Conservation (phyloP, 1,140 invertebrate species). For the Bombus superbus region DNA sequence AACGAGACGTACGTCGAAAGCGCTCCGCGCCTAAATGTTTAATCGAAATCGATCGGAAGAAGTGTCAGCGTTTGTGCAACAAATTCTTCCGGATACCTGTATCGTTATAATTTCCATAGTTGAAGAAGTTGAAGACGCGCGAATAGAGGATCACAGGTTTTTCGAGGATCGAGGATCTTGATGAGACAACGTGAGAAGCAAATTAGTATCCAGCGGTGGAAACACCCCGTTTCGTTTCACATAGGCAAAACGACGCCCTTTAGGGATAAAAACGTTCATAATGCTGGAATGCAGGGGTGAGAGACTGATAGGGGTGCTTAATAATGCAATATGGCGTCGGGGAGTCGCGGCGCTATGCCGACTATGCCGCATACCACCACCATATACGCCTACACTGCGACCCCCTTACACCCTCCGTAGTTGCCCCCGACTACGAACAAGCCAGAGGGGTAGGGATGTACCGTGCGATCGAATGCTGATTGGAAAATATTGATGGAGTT, state of each 20-base stretch:
- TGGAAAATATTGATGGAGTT: slow-evolving; percentile 79
- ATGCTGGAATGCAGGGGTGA: slow-evolving; percentile 78
- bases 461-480: slow-evolving; percentile 79
- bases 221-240: not conserved
- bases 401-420: slow-evolving; percentile 52
- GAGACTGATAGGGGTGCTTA: slow-evolving; percentile 74
- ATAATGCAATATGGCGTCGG: slow-evolving; percentile 81
- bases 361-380: slow-evolving; percentile 80
- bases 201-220: not conserved
- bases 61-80: not conserved
- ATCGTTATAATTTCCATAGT: not conserved
- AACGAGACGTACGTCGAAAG: slow-evolving; percentile 23
- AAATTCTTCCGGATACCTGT: not conserved
- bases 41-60: slow-evolving; percentile 18
- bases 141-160: not conserved
- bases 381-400: slow-evolving; percentile 74
- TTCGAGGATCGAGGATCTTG: not conserved
- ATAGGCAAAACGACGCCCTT: slow-evolving; percentile 63
- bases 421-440: slow-evolving; percentile 21
- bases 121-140: not conserved
- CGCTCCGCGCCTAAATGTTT: slow-evolving; percentile 26
- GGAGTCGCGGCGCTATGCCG: slow-evolving; percentile 78
- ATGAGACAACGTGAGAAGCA: not conserved
- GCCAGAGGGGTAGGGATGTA: slow-evolving; percentile 24
- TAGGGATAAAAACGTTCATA: slow-evolving; percentile 81